Evolutionary conservation across 2,113 vertebrate genomes (phyloP), one percentile per base, ranked within the genome.

Genomic region (Ochotona curzoniae): DNA sequence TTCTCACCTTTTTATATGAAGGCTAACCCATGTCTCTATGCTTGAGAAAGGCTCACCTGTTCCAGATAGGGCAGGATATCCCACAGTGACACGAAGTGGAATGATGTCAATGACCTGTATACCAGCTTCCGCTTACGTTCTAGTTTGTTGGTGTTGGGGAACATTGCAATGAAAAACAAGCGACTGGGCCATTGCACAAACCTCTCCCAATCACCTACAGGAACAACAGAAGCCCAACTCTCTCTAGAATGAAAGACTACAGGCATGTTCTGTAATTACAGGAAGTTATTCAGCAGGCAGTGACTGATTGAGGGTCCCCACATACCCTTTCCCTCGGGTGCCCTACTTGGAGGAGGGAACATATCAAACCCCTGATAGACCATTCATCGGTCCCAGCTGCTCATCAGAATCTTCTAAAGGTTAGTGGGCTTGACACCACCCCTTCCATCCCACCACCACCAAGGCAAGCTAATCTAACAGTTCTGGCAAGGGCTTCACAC

Each of bases 21-120:
- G 32, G 1, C 11, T 73, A 32, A 71, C 28, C 61, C 47, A 13
- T 38, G 13, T 28, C 49, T 91, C 54, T 38, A n/a, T 44, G 32
- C 9, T 17, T 32, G 64, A 35, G 32, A 84, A 70, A 63, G 38
- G 80, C 75, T 95, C 97, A 99, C 98, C 97, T 97, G 94, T 12
- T 97, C 78, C 25, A 97, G 93, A 89, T 97, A 95, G 0, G 97
- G 97, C 87, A 99, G 66, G 89, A 98, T 93, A 3, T 99, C 98
- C 99, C 99, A 99, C 78, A 99, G 96, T 3, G 99, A 97, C 93
- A 99, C 90, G 82, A 98, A 98, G 17, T 98, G 97, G 78, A 98
- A 97, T 93, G 98, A 1, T 2, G 78, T 90, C 90, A 98, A 92
- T 14, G 97, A 75, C 5, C 96, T 95, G 0, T 98, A 98, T 0